Conservation (phyloP, 2,113 vertebrate genomes). For the Larimichthys crocea region DNA sequence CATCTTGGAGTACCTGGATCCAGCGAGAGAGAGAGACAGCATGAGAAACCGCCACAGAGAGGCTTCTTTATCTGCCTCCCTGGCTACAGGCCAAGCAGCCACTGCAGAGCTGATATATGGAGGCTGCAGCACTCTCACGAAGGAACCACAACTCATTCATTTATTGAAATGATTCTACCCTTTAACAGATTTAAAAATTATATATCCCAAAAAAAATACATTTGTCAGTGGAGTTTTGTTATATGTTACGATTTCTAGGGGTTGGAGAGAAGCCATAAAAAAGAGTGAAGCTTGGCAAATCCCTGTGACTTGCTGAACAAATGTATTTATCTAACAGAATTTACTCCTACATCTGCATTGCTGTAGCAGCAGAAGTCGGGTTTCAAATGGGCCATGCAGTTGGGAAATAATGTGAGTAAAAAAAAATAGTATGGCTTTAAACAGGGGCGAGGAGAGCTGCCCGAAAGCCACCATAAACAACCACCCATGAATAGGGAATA, state of each 20-base stretch:
- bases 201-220: not conserved
- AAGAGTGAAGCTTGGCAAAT: not conserved
- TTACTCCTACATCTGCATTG: not conserved
- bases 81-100: slow-evolving; percentile 45
- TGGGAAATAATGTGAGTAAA: slow-evolving; percentile 1
- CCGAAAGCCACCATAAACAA: not conserved
- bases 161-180: slow-evolving; percentile 7
- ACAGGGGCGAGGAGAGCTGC: slow-evolving; percentile 5
- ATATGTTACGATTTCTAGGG: not conserved
- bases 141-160: slow-evolving; percentile 26
- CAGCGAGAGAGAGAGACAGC: slow-evolving; percentile 16
- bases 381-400: not conserved
- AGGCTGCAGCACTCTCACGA: slow-evolving; percentile 38
- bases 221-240: not conserved
- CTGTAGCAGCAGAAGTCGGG: not conserved
- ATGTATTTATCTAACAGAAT: slow-evolving; percentile 12
- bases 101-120: slow-evolving; percentile 43
- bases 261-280: not conserved
- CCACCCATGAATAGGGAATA: not conserved
- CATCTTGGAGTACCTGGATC: slow-evolving; percentile 93
- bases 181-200: slow-evolving; percentile 21
- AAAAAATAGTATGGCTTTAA: not conserved
- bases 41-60: slow-evolving; percentile 59
- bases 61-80: slow-evolving; percentile 48
- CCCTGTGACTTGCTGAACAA: slow-evolving; percentile 3